phyloP scores from a whole-genome alignment of 2,113 vertebrate species.

The Sinocyclocheilus anshuiensis region DNA sequence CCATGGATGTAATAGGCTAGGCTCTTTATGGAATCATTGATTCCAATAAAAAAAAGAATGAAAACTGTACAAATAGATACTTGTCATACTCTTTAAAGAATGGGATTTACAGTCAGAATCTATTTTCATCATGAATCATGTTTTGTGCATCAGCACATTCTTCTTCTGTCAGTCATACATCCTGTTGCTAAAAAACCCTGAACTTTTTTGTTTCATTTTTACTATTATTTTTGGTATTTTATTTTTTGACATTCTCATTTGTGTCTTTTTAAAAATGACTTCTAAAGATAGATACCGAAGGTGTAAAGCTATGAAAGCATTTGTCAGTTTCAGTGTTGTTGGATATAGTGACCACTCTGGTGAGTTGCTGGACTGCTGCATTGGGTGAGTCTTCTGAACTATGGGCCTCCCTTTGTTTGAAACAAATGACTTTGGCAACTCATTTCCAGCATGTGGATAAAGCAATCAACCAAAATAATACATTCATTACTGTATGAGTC shows the following conservation, averaged over 20 bases:
- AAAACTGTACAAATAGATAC: neutral
- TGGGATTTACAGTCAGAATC: neutral
- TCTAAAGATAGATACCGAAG: neutral
- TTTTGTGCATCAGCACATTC: neutral
- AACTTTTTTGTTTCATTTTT: neutral
- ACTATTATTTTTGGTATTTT: too few relatives aligned
- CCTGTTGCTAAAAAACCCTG: neutral
- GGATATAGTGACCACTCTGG: neutral
- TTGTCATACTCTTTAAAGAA: neutral
- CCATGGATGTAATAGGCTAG: too few relatives aligned
- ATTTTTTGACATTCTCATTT: neutral
- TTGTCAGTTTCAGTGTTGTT: neutral
- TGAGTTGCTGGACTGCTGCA: neutral
- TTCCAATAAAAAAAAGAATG: too few relatives aligned
- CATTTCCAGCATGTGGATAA: neutral
- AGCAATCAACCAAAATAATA: neutral
- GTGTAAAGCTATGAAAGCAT: neutral
- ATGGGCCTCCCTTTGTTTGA: conserved; percentile 10
- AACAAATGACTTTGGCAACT: neutral
- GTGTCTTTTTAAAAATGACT: neutral
- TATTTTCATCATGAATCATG: neutral
- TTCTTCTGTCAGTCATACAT: neutral
- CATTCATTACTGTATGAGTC: neutral
- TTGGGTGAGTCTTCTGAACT: conserved; percentile 7
- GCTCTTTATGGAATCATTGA: too few relatives aligned